phyloP scores from a whole-genome alignment of 2,797 vertebrate genomes.

The Mormyrus proboscirostris region DNA sequence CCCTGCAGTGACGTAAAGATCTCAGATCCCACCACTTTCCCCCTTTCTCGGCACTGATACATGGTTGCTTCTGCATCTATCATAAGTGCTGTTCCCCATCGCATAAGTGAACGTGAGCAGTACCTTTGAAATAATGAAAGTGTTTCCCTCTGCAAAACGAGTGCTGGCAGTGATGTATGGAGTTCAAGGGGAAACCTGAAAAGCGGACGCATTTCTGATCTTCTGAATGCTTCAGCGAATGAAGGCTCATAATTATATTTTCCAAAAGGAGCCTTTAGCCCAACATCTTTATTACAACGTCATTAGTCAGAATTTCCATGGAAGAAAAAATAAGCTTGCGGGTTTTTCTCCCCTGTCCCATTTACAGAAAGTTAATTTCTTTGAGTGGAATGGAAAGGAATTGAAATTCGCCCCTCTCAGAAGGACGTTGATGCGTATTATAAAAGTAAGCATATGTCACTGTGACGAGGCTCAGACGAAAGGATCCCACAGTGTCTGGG shows the following conservation, averaged over 20 bases:
- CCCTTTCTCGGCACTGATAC: not conserved
- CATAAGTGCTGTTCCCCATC: constrained; percentile 60
- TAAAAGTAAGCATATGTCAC: constrained; percentile 61
- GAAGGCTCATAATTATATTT: constrained; percentile 99
- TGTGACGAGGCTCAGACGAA: constrained; percentile 28
- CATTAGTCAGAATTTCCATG: constrained; percentile 88
- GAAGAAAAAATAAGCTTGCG: constrained; percentile 69
- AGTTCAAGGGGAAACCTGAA: constrained; percentile 96
- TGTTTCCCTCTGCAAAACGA: constrained; percentile 72
- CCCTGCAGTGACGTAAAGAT: not conserved
- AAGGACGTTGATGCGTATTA: constrained; percentile 76
- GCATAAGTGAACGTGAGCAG: constrained; percentile 63
- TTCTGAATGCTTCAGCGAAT: constrained; percentile 97
- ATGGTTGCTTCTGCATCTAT: constrained; percentile 36
- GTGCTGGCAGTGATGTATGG: constrained; percentile 96
- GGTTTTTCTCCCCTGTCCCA: constrained; percentile 70
- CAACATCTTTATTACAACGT: constrained; percentile 98
- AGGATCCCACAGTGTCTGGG: not conserved
- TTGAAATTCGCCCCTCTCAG: constrained; percentile 74
- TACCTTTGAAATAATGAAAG: constrained; percentile 66
- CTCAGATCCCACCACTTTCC: not conserved
- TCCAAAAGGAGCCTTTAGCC: constrained; percentile 94
- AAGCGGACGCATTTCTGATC: constrained; percentile 98
- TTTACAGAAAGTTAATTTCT: constrained; percentile 86
- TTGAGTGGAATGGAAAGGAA: constrained; percentile 83